Percentiles rank a stretch among this genome's conserved stretches.
Evolutionary conservation across 2,797 vertebrate species (phyloP).

Genomic region (Xiphophorus birchmanni): DNA sequence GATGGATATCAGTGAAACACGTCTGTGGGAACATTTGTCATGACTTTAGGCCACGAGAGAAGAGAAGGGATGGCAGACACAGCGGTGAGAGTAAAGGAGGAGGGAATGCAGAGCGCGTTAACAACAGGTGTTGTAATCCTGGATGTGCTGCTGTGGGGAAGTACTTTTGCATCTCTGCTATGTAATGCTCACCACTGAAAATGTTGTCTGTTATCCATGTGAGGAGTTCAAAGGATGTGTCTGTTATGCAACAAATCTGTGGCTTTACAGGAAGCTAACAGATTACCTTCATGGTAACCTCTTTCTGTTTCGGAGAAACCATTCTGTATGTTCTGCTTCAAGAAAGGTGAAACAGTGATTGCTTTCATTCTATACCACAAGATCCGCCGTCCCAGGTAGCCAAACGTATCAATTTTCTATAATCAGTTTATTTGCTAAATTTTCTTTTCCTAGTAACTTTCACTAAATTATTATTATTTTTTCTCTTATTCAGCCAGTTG

Average conservation of each 20-base stretch:
- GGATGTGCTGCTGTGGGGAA: not conserved
- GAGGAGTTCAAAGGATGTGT: not conserved
- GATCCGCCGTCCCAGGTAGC: not conserved
- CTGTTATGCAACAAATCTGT: not conserved
- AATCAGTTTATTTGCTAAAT: not conserved
- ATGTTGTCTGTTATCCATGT: too few relatives aligned
- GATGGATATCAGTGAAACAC: not conserved
- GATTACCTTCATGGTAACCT: not conserved
- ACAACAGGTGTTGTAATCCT: slow-evolving; percentile 8
- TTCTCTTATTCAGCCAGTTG: not conserved
- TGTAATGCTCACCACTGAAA: not conserved
- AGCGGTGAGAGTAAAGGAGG: not conserved
- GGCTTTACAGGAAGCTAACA: not conserved
- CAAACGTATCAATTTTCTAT: not conserved
- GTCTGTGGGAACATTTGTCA: not conserved
- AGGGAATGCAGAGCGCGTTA: not conserved
- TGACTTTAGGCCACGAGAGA: not conserved
- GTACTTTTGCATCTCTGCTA: not conserved
- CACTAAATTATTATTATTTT: not conserved
- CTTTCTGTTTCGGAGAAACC: not conserved
- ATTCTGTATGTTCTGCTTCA: not conserved
- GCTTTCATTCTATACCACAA: not conserved
- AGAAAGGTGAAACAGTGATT: not conserved
- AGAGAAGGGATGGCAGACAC: not conserved
- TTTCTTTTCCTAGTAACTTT: not conserved